A percentile compares a stretch with the other conserved stretches of the same genome.
phyloP scores from a whole-genome alignment of 2,888 invertebrate species.

The Keiferia lycopersicella region DNA sequence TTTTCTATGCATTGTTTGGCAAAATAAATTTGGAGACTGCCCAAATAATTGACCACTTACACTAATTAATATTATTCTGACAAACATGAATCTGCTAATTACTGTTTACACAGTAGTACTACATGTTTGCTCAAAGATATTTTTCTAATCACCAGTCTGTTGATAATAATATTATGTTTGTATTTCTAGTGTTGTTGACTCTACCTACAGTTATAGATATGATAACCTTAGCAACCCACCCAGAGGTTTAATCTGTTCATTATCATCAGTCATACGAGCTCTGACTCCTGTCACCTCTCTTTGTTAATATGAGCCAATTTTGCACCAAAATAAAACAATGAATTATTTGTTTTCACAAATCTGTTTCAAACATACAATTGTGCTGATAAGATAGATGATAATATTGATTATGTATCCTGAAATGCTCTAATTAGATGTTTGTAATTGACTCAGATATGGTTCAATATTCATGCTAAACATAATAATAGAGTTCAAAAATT shows the following conservation, averaged over 20 bases:
- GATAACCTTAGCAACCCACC: conserved; percentile 1
- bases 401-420: no score
- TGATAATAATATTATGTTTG: neutral
- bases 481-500: no score
- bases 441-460: no score
- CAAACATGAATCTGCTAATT: neutral
- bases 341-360: no score
- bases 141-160: neutral
- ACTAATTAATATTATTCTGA: neutral
- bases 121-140: neutral
- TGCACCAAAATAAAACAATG: neutral
- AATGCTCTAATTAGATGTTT: no score
- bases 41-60: neutral
- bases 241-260: neutral
- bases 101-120: neutral
- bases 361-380: no score
- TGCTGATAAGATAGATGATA: no score
- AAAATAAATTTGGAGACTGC: neutral
- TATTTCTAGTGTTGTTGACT: neutral
- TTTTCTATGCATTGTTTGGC: neutral
- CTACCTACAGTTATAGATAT: neutral
- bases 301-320: neutral
- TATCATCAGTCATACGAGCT: conserved; percentile 7
- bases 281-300: conserved; percentile 12
- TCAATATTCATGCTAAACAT: no score